Evolutionary conservation across 2,113 vertebrate species (phyloP), one percentile per base, ranked within the genome.

Genomic region (Aldabrachelys gigantea): DNA sequence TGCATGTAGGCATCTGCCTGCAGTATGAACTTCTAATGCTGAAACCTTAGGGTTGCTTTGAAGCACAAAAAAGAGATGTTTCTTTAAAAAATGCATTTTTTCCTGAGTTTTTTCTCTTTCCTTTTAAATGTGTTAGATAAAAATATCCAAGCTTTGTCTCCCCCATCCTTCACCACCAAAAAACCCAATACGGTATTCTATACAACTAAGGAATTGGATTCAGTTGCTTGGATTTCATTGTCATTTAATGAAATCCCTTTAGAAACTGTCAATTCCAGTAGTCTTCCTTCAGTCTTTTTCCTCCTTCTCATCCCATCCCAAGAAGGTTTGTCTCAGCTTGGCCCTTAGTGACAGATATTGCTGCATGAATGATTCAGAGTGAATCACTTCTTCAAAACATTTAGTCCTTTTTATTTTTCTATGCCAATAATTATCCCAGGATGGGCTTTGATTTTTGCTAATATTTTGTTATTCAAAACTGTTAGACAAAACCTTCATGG

Each of bases 1-100:
- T 59, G 38, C 88, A 76, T 76, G 91, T 75, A 35, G 93, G 83
- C 31, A 87, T 79, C 95, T 82, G 90, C 0, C 0, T 90, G 11
- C 87, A 93, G 65, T 0, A 6, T 49, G 75, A 95, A 93, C 90
- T 56, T 78, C 81, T 72, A 84, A 31, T 50, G 94, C 93, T 94
- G 94, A 94, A 94, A 95, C 47, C 4, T 79, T 21, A 89, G 25
- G 93, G 54, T 35, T 81, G 87, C 95, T 95, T 54, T 72, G 95
- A 96, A 95, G 88, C 88, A 92, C 82, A 96, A 94, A 82, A 97
- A 85, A 97, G 92, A 97, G 57, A 57, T 10, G 38, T 7, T 47
- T 47, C 41, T 78, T 47, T 47, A 47, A 78, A 47, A 62, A 27
- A 47, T 44, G n/a, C 19, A 72, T 72, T 38, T 62, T 50, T 38